Base-by-base conservation (phyloP, 2,888 invertebrate genomes). In the Mimumesa dahlbomi region DNA sequence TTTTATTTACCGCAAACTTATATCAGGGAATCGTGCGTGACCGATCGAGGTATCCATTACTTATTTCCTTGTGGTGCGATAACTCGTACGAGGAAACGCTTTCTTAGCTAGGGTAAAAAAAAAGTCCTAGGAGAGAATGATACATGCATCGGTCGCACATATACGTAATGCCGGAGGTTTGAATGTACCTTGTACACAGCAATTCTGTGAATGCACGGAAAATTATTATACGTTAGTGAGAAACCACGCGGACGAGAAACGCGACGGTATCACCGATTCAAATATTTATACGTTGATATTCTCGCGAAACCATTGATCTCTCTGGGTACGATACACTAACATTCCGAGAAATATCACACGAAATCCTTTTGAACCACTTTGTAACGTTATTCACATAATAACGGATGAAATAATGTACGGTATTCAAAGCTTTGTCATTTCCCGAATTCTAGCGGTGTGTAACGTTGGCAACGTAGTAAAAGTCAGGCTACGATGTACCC, bases 211-310 rank as follows among this genome's bases (percentile, higher is more conserved):
- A 57, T 38, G 42, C 13, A 18, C 43, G 46, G 43, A 70, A 72
- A 64, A n/a, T n/a, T n/a, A n/a, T 72, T 52, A 53, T 48, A 50
- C 59, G 48, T 40, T 38, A 53, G 58, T 34, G 49, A 68, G 56
- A 66, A 29, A 2, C 45, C 13, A 21, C 22, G 16, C 48, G 18
- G 59, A 19, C 25, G 11, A 2, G 40, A 48, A 40, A 54, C 54
- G 58, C 58, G 64, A 68, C 68, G 48, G 18, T 11, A 43, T n/a
- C 14, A 25, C 11, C n/a, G 40, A 4, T 18, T 34, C 42, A 42
- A 49, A 40, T 38, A n/a, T 34, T 34, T 34, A n/a, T 11, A 34
- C n/a, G 34, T n/a, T 4, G 34, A 1, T 34, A 11, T n/a, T 3
- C 9, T 2, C 7, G n/a, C n/a, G 4, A 25, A 25, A 25, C 25